Conservation (phyloP, 1,140 invertebrate species). For the Metopolophium dirhodum region DNA sequence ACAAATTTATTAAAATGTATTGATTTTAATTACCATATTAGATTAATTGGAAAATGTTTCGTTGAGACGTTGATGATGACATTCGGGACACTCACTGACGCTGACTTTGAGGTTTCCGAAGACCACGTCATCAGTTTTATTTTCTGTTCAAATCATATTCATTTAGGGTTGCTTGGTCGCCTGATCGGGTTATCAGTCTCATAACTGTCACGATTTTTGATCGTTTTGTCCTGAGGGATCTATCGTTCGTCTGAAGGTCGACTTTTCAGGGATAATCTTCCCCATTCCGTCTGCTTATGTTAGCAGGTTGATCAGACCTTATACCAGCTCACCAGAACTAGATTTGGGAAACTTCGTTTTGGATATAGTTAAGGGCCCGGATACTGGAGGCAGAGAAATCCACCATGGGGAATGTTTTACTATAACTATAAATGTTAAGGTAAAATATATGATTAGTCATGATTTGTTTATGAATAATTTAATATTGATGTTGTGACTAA, state of each 20-base stretch:
- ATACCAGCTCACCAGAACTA: neutral
- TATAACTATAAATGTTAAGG: too few species aligned
- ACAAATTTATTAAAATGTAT: too few species aligned
- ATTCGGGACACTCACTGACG: neutral
- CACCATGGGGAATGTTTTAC: neutral
- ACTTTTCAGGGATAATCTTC: neutral
- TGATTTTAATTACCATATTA: too few species aligned
- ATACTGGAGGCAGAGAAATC: neutral
- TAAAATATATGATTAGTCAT: too few species aligned
- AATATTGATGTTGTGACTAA: too few species aligned
- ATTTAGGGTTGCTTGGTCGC: neutral
- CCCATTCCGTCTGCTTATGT: neutral
- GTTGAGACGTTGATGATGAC: neutral
- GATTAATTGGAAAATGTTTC: too few species aligned
- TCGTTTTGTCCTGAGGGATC: neutral
- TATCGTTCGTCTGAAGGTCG: neutral
- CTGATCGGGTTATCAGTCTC: neutral
- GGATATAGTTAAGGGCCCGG: neutral
- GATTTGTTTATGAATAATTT: too few species aligned
- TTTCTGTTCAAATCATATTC: neutral
- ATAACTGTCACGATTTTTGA: neutral
- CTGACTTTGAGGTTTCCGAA: neutral
- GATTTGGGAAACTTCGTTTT: neutral
- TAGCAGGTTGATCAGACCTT: neutral
- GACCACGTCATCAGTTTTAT: neutral